Base-by-base conservation (phyloP, 2,888 invertebrate species). In the Gari tellinella region DNA sequence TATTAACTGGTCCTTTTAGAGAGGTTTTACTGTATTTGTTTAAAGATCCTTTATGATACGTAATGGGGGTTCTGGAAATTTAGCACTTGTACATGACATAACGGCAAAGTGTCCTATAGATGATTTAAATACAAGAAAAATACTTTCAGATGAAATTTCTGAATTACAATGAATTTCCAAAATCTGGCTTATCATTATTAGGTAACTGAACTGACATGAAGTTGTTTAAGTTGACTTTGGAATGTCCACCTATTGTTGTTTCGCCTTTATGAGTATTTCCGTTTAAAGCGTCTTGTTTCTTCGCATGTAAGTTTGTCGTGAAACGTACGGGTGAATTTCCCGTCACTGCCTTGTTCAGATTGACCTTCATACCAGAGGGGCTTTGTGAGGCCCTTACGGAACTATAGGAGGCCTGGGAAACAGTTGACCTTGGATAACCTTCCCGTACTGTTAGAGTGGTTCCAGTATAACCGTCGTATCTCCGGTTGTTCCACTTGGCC, bases 191-290 rank as follows among this genome's bases (percentile, higher is more conserved):
- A 10, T 31, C 31, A 31, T 31, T 31, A 4, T 31, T 45, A 5
- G 78, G 72, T 2, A 79, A 23, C 43, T 72, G 74, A 8, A 79
- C 38, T 12, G 62, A 55, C 37, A 76, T 70, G 46, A 82, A 82
- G 31, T 82, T 82, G 48, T 82, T 82, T 12, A 82, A 68, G 56
- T 80, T 80, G 1, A 80, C 73, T 53, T 80, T 26, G n/a, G 65
- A 73, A 19, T 68, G 64, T 8, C 55, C 26, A 1, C 23, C 37
- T n/a, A n/a, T n/a, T 5, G 37, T 12, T 19, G 40, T 15, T 2
- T 53, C 53, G n/a, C 37, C 14, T 17, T 19, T 17, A 19, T 43
- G 43, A 17, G 43, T 5, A 48, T 37, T 46, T 23, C 46, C 60
- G 21, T 37, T 46, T n/a, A 12, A 17, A 17, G 8, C 4, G 5